These are phyloP conservation scores for Rotaria macrura DNA, from an alignment of 2,888 invertebrate genomes.

Conservation along the genomic window DNA sequence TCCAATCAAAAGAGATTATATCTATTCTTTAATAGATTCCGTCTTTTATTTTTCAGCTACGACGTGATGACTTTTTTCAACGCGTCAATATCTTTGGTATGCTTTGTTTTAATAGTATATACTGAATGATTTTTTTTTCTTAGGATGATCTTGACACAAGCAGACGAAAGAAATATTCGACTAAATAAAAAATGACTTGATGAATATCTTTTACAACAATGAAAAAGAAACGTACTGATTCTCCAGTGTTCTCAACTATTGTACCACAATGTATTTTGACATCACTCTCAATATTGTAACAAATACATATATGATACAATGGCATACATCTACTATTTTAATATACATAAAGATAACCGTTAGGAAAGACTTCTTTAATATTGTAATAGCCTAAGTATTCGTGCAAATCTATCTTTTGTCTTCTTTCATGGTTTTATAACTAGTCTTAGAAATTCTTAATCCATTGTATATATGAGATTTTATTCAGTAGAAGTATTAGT, in stretches of 20 bases:
- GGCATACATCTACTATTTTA: no score
- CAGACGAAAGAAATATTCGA: background rate
- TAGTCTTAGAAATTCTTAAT: background rate
- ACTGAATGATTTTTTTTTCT: background rate
- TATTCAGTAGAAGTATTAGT: background rate
- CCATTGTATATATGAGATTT: background rate
- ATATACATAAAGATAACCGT: no score
- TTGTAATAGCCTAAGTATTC: background rate
- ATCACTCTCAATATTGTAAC: background rate
- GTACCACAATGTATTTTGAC: background rate
- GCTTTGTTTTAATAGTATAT: background rate
- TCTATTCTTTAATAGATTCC: no score
- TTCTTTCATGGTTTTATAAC: no score
- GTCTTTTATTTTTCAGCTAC: background rate
- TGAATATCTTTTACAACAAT: background rate
- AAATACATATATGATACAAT: no score
- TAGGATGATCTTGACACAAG: background rate
- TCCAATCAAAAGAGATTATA: no score
- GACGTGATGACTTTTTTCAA: background rate
- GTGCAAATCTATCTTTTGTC: background rate
- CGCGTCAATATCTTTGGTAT: background rate
- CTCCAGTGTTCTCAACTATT: background rate
- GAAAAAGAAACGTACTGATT: background rate
- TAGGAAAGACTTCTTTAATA: no score
- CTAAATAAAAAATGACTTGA: conserved; percentile 9